Base-by-base conservation (phyloP, 1,140 invertebrate genomes). In the Calosoma granatense region DNA sequence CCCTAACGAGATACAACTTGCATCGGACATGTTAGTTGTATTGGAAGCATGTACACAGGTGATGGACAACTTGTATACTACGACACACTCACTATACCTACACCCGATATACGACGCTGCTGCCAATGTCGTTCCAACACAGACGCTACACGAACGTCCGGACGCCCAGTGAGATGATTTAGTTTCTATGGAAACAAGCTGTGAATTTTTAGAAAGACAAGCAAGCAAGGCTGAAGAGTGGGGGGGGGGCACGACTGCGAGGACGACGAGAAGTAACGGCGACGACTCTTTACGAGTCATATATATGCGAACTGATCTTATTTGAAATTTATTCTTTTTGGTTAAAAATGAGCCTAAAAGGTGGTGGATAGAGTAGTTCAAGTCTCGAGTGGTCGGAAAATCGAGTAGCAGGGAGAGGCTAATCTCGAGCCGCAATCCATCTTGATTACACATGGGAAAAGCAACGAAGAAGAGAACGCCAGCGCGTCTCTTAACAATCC, bases 401-500 rank as follows among this genome's bases (percentile, higher is more conserved):
- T 6, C 20, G 20, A 56, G 55, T 59, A 55, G 57, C 58, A 58
- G 60, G 15, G 41, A 65, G 57, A 60, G 61, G 60, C 61, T 66
- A 66, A 64, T 64, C 64, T 64, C 61, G 61, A 63, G 61, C 61
- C 59, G 63, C 64, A 66, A 66, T 66, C 63, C 64, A 66, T 66
- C 63, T 66, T 66, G 64, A 66, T 66, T 66, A 66, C 63, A 66
- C 63, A 63, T 63, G 64, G 63, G 61, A 66, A 57, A 57, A 59
- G 59, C 63, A 14, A 30, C 26, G 26, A 6, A 30, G 6, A 30
- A 30, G 26, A 6, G 26, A 30, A 30, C n/a, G n/a, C n/a, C n/a
- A n/a, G n/a, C n/a, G n/a, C n/a, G n/a, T n/a, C n/a, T n/a, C n/a
- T n/a, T n/a, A n/a, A n/a, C n/a, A n/a, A n/a, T n/a, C n/a, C n/a